Evolutionary conservation across 2,888 invertebrate species (phyloP).

Genomic region (Ormyrus rosae): DNA sequence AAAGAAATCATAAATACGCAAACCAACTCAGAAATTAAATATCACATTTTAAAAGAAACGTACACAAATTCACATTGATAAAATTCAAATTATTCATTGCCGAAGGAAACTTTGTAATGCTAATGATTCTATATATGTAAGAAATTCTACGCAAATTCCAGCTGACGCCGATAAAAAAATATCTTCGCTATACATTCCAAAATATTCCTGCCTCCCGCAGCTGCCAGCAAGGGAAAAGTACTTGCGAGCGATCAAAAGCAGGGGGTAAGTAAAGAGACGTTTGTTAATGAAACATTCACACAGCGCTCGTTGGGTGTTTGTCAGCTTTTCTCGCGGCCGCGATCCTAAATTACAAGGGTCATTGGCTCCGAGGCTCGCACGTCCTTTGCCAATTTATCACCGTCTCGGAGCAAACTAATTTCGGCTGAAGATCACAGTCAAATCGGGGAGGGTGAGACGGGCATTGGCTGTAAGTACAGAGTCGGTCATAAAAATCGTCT

Average conservation of each 20-base stretch:
- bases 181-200: not conserved
- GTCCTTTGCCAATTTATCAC: not conserved
- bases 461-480: too few species aligned
- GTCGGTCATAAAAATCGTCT: too few species aligned
- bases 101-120: too few species aligned
- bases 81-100: too few species aligned
- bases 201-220: too few species aligned
- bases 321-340: not conserved
- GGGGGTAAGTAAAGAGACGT: conserved; percentile 8
- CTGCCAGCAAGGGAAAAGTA: not conserved
- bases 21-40: not conserved
- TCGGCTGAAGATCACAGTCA: too few species aligned
- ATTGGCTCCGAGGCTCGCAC: not conserved
- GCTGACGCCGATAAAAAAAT: not conserved
- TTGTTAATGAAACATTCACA: conserved; percentile 16
- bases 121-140: too few species aligned
- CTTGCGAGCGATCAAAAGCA: not conserved
- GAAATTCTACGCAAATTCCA: not conserved
- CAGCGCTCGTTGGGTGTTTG: not conserved
- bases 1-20: not conserved
- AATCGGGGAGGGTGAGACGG: too few species aligned
- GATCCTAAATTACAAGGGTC: conserved; percentile 3
- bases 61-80: not conserved
- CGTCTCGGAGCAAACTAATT: not conserved
- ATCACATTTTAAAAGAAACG: not conserved